Evolutionary conservation across 2,888 invertebrate species (phyloP).

Genomic region (Andrena trimmerana): DNA sequence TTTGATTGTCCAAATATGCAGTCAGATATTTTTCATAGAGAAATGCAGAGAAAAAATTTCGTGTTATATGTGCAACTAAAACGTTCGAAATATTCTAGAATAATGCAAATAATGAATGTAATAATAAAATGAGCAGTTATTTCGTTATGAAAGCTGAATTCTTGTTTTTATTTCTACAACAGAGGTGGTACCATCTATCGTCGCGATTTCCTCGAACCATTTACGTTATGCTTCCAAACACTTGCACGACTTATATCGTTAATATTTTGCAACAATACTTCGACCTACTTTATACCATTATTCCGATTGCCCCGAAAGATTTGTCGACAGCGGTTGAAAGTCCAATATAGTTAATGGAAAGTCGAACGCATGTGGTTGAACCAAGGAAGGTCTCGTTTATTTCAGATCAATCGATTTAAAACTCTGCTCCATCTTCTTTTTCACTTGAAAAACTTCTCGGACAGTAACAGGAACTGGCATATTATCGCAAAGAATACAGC

Average conservation of each 20-base stretch:
- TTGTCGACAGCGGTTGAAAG: constrained; percentile 49
- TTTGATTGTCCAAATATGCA: background rate
- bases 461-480: background rate
- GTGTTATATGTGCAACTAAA: too few relatives aligned
- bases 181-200: background rate
- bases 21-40: too few relatives aligned
- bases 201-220: background rate
- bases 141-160: background rate
- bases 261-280: constrained; percentile 51
- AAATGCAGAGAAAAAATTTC: too few relatives aligned
- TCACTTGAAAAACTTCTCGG: background rate
- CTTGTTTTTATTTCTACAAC: background rate
- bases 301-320: constrained; percentile 53
- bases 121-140: background rate
- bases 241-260: constrained; percentile 36
- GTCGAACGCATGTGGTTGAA: constrained; percentile 49
- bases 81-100: too few relatives aligned
- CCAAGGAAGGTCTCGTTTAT: constrained; percentile 44
- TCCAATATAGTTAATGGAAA: constrained; percentile 62
- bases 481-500: background rate
- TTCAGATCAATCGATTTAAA: constrained; percentile 51
- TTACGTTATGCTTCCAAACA: constrained; percentile 1
- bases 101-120: background rate
- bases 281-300: constrained; percentile 52
- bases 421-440: background rate